phyloP scores from a whole-genome alignment of 2,888 invertebrate species.

The Brachyopa scutellaris region DNA sequence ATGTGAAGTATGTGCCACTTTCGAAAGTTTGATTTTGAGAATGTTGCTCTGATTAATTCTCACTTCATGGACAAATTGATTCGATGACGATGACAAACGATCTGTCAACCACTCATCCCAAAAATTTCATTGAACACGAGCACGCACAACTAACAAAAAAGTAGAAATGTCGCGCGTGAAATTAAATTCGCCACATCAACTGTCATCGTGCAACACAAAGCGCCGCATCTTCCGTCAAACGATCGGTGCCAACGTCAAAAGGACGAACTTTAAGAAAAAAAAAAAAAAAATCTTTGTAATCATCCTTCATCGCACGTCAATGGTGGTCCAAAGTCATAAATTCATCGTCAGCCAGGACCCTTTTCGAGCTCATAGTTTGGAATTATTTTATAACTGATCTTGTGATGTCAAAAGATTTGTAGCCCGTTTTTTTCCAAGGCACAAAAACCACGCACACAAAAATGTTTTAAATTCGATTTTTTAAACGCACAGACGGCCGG shows the following conservation, averaged over 20 bases:
- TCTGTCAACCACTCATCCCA: constrained; percentile 29
- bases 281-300: constrained; percentile 39
- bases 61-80: constrained; percentile 62
- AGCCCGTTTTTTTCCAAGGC: constrained; percentile 20
- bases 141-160: constrained; percentile 12
- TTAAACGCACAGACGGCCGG: neutral
- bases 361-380: constrained; percentile 32
- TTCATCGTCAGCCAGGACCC: constrained; percentile 62
- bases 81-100: constrained; percentile 62
- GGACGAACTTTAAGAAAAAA: constrained; percentile 7
- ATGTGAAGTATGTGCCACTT: neutral
- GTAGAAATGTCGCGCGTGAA: constrained; percentile 70
- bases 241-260: constrained; percentile 10
- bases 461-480: constrained; percentile 46
- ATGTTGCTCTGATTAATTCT: constrained; percentile 31
- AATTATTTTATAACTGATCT: constrained; percentile 46
- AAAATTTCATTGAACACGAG: constrained; percentile 27
- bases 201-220: constrained; percentile 47
- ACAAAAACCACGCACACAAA: constrained; percentile 49
- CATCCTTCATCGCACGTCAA: constrained; percentile 66
- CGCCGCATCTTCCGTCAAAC: constrained; percentile 40
- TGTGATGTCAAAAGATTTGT: constrained; percentile 44
- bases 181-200: constrained; percentile 70
- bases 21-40: neutral
- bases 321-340: constrained; percentile 71